Conservation (phyloP, 2,113 vertebrate species). For the Lasiurus borealis region DNA sequence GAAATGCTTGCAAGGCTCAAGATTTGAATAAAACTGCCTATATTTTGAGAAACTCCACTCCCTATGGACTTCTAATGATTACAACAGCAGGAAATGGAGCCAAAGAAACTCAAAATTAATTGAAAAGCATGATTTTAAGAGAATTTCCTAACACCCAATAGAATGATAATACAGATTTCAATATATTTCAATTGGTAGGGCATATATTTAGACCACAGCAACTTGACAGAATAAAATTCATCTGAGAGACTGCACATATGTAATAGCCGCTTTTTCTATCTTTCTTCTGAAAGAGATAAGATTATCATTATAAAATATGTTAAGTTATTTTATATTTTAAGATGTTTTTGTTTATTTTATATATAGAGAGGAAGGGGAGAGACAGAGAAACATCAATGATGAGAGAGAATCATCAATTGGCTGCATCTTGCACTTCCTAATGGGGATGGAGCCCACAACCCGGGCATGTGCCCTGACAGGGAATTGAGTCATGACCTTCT, state of each 20-base stretch:
- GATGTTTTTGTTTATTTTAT: no score
- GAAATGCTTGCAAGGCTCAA: not conserved
- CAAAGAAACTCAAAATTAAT: constrained; percentile 41
- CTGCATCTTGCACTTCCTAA: no score
- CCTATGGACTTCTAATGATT: constrained; percentile 43
- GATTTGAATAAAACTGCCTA: constrained; percentile 43
- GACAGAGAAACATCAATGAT: no score
- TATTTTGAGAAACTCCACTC: constrained; percentile 31
- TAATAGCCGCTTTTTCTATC: not conserved
- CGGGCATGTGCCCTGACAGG: no score
- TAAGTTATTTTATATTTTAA: not conserved
- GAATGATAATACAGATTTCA: not conserved
- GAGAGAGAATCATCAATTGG: no score
- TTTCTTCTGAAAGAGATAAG: not conserved
- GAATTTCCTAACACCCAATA: not conserved
- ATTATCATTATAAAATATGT: not conserved
- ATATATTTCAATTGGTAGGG: not conserved
- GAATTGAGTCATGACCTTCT: no score
- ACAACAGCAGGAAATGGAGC: not conserved
- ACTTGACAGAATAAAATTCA: not conserved
- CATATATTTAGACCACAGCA: not conserved
- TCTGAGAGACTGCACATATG: not conserved
- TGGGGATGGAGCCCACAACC: no score
- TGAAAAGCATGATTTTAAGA: constrained; percentile 45
- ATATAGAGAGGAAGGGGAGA: no score